A percentile compares a stretch with the other conserved stretches of the same genome.
phyloP scores from a whole-genome alignment of 2,888 invertebrate species.

The Aleiodes leptofemur region DNA sequence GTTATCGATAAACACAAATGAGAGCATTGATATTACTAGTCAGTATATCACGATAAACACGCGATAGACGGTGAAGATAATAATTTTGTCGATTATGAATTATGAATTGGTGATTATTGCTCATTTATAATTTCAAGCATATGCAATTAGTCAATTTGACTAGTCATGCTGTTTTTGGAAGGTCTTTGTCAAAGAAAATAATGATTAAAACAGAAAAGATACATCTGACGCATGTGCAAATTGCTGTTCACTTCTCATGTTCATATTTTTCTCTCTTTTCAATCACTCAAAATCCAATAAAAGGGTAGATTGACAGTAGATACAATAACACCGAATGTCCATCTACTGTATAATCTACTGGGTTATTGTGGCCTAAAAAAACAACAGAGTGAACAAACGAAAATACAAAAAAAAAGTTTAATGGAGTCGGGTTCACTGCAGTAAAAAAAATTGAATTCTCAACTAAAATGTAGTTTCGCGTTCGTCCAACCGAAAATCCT shows the following conservation, averaged over 20 bases:
- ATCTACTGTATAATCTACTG: too few relatives aligned
- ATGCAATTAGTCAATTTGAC: too few relatives aligned
- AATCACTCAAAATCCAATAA: too few relatives aligned
- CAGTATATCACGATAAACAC: too few relatives aligned
- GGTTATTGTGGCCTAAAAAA: neutral
- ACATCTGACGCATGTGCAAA: conserved; percentile 17
- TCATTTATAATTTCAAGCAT: neutral
- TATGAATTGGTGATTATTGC: neutral
- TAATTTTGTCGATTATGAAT: too few relatives aligned
- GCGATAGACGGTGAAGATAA: too few relatives aligned
- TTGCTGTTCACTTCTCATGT: neutral
- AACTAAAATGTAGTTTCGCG: conserved; percentile 16
- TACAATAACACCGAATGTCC: too few relatives aligned
- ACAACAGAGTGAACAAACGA: neutral
- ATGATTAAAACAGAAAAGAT: conserved; percentile 14
- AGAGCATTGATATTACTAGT: neutral
- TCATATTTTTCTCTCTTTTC: neutral
- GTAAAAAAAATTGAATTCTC: conserved; percentile 5
- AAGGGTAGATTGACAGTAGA: too few relatives aligned
- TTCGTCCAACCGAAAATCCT: conserved; percentile 29
- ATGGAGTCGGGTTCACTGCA: neutral
- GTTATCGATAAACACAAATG: conserved; percentile 6
- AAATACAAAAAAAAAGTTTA: neutral
- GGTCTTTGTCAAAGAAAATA: conserved; percentile 30
- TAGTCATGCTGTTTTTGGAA: neutral